Base-by-base conservation (phyloP, 2,888 invertebrate genomes). In the Marasmarcha lunaedactyla region DNA sequence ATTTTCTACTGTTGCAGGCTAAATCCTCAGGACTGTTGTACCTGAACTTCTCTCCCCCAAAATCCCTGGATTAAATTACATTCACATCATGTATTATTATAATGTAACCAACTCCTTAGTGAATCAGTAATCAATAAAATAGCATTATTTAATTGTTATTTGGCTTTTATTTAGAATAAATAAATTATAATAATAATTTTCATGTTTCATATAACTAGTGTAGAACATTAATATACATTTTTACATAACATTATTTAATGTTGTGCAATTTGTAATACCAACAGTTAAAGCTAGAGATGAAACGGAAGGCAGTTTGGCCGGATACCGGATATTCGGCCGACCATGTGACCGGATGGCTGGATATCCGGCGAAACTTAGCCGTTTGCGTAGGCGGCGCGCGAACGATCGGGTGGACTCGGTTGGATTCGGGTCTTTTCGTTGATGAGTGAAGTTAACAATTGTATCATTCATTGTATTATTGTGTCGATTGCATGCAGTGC, bases 31-130 rank as follows among this genome's bases (percentile, higher is more conserved):
- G 89, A 12, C 59, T 88, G 20, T 63, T 90, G 45, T 85, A 87
- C 64, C 73, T 90, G 38, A 89, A 91, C 84, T 87, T 69, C 66
- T 76, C 71, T 33, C 86, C 87, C 13, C 91, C 90, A 52, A 78
- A 84, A 59, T 76, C 84, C 45, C 49, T 85, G 50, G 87, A 88
- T 54, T 88, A 81, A 72, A 46, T 43, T 10, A 14, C 38, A 36
- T 33, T 36, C 40, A 37, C 40, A 4, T 3, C 4, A 34, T 34
- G 37, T 38, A 35, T 40, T 46, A 45, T 44, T 47, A 43, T 43
- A 20, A 5, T 20, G 20, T 20, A 20, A 20, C n/a, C n/a, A 20
- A 5, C 20, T 20, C 4, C 20, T 20, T 30, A 30, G 30, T 30
- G 30, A 30, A 30, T 44, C 45, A 40, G 42, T 42, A 50, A 50